Evolutionary conservation across 2,888 invertebrate genomes (phyloP), one percentile per base, ranked within the genome.

Genomic region (Herminia tarsipennalis): DNA sequence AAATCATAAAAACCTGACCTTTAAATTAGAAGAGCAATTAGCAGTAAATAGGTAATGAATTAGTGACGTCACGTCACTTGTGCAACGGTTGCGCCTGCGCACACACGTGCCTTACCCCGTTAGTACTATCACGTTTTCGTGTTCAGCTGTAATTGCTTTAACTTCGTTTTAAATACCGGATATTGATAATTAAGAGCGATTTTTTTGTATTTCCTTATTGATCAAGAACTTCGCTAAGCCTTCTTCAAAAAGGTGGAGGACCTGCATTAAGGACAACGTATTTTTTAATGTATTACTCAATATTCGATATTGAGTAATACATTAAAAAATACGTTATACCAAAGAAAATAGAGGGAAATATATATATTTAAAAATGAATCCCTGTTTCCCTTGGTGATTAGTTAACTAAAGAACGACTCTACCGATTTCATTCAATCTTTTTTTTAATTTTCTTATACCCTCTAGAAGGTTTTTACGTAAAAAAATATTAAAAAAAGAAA

Each of bases 1-100:
- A 5, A 20, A 21, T 8, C 9, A 41, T 18, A 41, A 38, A 41
- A 21, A 39, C 32, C 22, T 48, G 41, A 48, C 38, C 64, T 64
- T 56, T 50, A 37, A 60, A 56, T 41, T 20, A 56, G 35, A 10
- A 24, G 40, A 45, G 30, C 42, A 63, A 57, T 56, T 48, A 53
- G n/a, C 24, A 38, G 50, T 57, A 57, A 57, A 34, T 45, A 28
- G 25, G 45, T 33, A 41, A 20, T 6, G 41, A 36, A 24, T 40
- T 44, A 24, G 40, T 47, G 55, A 55, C 52, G 47, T 50, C 48
- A 45, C 3, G 9, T 3, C 30, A 10, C 57, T 47, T 54, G 51
- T 44, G 51, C 40, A 64, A 55, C 39, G 21, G 21, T 34, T 55
- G 55, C 47, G 46, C 18, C 9, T 13, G 43, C 43, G 33, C 39